Percentiles rank a stretch among this genome's conserved stretches.
Conservation (phyloP, 2,888 invertebrate species). For the Cryptocephalus primarius region DNA sequence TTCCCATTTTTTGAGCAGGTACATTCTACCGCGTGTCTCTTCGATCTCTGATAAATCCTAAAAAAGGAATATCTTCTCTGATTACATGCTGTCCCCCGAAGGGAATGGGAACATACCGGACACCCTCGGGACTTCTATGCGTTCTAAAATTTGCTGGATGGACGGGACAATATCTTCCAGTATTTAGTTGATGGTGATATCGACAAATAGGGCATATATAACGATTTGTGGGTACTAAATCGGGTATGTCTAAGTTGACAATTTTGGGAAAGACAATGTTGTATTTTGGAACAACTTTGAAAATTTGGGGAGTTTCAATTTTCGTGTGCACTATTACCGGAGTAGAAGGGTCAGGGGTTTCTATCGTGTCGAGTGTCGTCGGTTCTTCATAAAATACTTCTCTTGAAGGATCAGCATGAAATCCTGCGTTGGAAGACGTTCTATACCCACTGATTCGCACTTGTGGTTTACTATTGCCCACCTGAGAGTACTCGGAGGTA, state of each 20-base stretch:
- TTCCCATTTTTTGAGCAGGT: neutral
- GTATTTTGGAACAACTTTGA: constrained; percentile 9
- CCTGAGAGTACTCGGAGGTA: constrained; percentile 2
- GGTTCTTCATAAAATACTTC: constrained; percentile 10
- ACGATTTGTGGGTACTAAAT: constrained; percentile 7
- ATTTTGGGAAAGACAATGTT: constrained; percentile 6
- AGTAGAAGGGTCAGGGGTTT: constrained; percentile 1
- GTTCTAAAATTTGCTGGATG: too few relatives aligned
- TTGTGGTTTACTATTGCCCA: constrained; percentile 5
- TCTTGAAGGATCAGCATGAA: constrained; percentile 10
- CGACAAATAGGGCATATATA: constrained; percentile 1
- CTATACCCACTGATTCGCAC: constrained; percentile 5
- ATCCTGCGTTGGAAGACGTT: constrained; percentile 7
- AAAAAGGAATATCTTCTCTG: neutral
- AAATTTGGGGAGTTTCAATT: constrained; percentile 5
- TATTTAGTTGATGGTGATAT: too few relatives aligned
- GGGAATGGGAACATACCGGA: too few relatives aligned
- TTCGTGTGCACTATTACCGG: constrained; percentile 3
- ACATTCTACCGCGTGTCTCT: neutral
- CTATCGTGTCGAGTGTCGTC: constrained; percentile 5
- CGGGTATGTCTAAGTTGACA: constrained; percentile 3
- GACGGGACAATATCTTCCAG: too few relatives aligned
- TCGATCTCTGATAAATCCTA: neutral
- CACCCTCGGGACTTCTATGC: too few relatives aligned
- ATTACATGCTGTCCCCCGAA: too few relatives aligned